Conservation (phyloP, 2,113 vertebrate species). For the Desmodus rotundus region DNA sequence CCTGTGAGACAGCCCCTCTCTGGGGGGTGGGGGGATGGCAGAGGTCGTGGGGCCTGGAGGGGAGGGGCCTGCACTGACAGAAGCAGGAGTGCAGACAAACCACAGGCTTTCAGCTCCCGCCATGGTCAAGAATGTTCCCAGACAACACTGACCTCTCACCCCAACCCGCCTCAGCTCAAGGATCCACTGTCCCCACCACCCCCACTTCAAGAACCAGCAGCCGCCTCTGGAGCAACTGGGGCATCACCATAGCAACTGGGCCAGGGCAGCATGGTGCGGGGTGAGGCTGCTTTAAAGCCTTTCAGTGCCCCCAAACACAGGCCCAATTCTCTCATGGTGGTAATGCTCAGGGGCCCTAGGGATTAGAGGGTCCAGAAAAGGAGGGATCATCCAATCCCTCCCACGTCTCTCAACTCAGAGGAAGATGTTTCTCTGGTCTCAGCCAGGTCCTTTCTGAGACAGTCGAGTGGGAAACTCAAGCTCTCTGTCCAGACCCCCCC, state of each 20-base stretch:
- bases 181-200: neutral
- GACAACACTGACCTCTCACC: conserved; percentile 58
- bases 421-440: neutral
- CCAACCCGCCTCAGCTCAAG: neutral
- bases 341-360: neutral
- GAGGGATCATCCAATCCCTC: neutral
- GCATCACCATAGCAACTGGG: conserved; percentile 40
- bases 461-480: neutral
- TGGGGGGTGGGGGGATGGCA: neutral
- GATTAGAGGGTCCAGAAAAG: neutral
- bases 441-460: neutral
- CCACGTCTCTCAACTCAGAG: neutral
- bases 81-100: neutral
- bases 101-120: neutral
- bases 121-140: conserved; percentile 46
- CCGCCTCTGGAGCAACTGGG: conserved; percentile 48
- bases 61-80: neutral
- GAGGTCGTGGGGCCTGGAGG: neutral
- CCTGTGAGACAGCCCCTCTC: neutral
- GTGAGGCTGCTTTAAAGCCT: conserved; percentile 21
- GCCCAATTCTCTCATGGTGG: neutral
- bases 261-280: neutral
- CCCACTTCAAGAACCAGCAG: conserved; percentile 40
- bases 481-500: neutral
- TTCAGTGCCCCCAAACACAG: neutral